A percentile compares a stretch with the other conserved stretches of the same genome.
phyloP scores from a whole-genome alignment of 1,140 invertebrate genomes.

The Anoplophora glabripennis region DNA sequence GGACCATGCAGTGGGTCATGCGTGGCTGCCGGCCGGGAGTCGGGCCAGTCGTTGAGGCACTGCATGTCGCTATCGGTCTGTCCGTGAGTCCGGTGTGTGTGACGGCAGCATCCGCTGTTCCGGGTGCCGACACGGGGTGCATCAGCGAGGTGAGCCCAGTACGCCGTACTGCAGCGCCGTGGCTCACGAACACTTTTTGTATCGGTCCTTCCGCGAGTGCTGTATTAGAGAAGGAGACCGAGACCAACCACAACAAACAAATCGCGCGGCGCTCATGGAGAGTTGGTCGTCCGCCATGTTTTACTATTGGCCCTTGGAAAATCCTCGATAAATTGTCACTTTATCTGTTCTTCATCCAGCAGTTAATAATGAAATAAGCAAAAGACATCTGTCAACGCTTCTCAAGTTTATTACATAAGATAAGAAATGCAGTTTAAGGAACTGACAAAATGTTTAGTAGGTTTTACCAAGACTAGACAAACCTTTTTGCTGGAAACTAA shows the following conservation, averaged over 20 bases:
- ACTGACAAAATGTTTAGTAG: no score
- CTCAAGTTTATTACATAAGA: no score
- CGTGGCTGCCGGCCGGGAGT: slow-evolving; percentile 18
- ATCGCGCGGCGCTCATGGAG: background rate
- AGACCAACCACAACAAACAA: slow-evolving; percentile 56
- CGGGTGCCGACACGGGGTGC: slow-evolving; percentile 33
- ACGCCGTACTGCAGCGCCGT: slow-evolving; percentile 33
- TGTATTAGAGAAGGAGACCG: slow-evolving; percentile 74
- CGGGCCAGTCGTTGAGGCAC: background rate
- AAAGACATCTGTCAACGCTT: no score
- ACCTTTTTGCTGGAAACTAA: no score
- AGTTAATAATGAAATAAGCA: no score
- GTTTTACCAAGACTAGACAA: no score
- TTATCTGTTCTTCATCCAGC: no score
- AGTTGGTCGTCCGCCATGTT: no score
- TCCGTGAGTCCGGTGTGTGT: slow-evolving; percentile 28
- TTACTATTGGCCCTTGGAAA: no score
- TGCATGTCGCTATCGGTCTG: slow-evolving; percentile 19
- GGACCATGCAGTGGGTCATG: slow-evolving; percentile 19
- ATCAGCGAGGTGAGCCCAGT: slow-evolving; percentile 34
- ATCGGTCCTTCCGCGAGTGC: slow-evolving; percentile 68
- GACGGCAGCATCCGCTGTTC: slow-evolving; percentile 10
- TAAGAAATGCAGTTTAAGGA: no score
- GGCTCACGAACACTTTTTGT: slow-evolving; percentile 10
- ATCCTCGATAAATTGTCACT: no score